Evolutionary conservation across 2,113 vertebrate species (phyloP).

Genomic region (Phalacrocorax carbo): DNA sequence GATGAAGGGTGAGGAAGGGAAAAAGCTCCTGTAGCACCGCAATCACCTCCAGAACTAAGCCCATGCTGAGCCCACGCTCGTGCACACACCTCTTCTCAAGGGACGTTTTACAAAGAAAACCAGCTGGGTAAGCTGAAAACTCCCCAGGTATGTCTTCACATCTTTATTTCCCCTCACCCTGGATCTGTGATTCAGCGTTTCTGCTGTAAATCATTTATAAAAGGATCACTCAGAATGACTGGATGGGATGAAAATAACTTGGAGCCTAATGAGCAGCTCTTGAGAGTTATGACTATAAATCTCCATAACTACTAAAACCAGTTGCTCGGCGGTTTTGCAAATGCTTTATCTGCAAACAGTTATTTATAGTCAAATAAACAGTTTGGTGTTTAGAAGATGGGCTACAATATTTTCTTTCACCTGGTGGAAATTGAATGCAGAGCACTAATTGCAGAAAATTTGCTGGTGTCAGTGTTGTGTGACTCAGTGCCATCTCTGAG

Average conservation of each 20-base stretch:
- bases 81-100: neutral
- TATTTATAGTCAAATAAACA: constrained; percentile 53
- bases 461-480: constrained; percentile 62
- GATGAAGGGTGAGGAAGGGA: neutral
- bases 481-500: constrained; percentile 55
- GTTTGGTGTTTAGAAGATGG: constrained; percentile 4
- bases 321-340: neutral
- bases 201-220: neutral
- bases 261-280: constrained; percentile 32
- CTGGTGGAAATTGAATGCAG: constrained; percentile 23
- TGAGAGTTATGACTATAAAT: constrained; percentile 29
- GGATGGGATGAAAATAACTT: constrained; percentile 17
- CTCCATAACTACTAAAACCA: constrained; percentile 24
- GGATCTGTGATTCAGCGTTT: constrained; percentile 9
- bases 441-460: constrained; percentile 62
- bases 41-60: neutral
- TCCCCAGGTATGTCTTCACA: neutral
- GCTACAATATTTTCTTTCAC: constrained; percentile 41
- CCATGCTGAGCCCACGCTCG: neutral
- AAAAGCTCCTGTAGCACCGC: neutral
- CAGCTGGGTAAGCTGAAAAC: neutral
- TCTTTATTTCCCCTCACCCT: neutral
- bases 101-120: neutral
- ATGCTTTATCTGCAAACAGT: constrained; percentile 48
- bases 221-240: constrained; percentile 8